Percentiles rank a stretch among this genome's conserved stretches.
Conservation (phyloP, 2,797 vertebrate species). For the Phrynocephalus guinanensis region DNA sequence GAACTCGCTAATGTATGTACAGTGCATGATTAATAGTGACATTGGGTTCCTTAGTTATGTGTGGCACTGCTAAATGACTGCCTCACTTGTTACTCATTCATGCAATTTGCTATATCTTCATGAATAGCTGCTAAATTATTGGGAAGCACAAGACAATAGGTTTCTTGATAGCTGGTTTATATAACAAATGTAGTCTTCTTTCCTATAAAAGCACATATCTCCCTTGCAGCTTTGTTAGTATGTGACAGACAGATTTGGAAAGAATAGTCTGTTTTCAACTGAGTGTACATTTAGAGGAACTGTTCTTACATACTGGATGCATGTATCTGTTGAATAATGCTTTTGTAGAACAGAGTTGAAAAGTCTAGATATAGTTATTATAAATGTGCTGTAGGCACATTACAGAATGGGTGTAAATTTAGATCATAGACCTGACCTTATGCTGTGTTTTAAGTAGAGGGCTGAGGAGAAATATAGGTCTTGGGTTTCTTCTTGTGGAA, state of each 20-base stretch:
- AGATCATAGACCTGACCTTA: not conserved
- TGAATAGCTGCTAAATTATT: slow-evolving; percentile 51
- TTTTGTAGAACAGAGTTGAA: slow-evolving; percentile 26
- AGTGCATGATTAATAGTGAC: slow-evolving; percentile 35
- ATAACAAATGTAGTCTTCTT: slow-evolving; percentile 67
- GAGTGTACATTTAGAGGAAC: slow-evolving; percentile 50
- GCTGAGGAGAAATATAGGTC: slow-evolving; percentile 38
- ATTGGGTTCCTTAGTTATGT: slow-evolving; percentile 59
- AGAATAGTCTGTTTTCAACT: slow-evolving; percentile 60
- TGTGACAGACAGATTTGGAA: slow-evolving; percentile 60
- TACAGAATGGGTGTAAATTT: not conserved
- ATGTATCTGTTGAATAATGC: slow-evolving; percentile 10
- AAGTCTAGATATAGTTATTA: slow-evolving; percentile 8
- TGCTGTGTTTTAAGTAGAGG: slow-evolving; percentile 15
- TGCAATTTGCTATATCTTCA: slow-evolving; percentile 63
- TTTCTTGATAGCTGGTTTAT: slow-evolving; percentile 68
- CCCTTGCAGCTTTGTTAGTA: slow-evolving; percentile 66
- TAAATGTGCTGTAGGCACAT: not conserved
- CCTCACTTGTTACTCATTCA: slow-evolving; percentile 72
- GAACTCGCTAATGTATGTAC: slow-evolving; percentile 59
- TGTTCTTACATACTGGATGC: slow-evolving; percentile 54
- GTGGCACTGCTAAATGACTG: slow-evolving; percentile 72
- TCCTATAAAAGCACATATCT: slow-evolving; percentile 51
- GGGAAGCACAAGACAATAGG: slow-evolving; percentile 65
- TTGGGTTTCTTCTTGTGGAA: slow-evolving; percentile 30